Base-by-base conservation (phyloP, 1,140 invertebrate genomes). In the Halictus rubicundus region DNA sequence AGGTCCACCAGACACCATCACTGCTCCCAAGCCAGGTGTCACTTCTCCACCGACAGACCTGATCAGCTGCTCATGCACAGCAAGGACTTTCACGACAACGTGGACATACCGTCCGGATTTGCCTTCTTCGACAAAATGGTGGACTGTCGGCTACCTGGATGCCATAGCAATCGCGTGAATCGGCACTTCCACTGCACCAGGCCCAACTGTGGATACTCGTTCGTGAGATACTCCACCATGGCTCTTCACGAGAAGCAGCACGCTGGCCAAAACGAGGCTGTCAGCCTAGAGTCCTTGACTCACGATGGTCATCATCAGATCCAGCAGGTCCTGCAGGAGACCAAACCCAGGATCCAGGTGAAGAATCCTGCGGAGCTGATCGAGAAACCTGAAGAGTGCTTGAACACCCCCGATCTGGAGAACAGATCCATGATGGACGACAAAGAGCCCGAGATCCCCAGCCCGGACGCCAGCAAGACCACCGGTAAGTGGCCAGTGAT, bases 81-180 rank as follows among this genome's bases (percentile, higher is more conserved):
- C 68, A 95, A 95, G 86, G 96, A 97, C 88, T 97, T 97, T 89
- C 97, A 98, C 89, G 96, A 96, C 82, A 97, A 96, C 87, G 95
- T 97, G 23, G 96, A 96, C 84, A 97, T 97, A 80, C 92, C 96
- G n/a, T 95, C 97, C 23, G 96, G 96, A 8, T 98, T 96, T 89
- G 95, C 96, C 39, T 97, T 96, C 91, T 97, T 96, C 92, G 97
- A 97, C 85, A 94, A 95, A 63, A 96, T 95, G 88, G 94, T 97
- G 23, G 96, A 97, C 87, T 98, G 97, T 88, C 94, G 96, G 19
- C 90, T 96, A 37, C 89, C 94, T 7, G 94, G 94, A 59, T 97
- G 96, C 91, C 94, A 94, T 85, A 96, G 95, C 86, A 96, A 96
- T 89, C 95, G 95, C 74, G 91, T 95, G 1, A 96, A 95, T 83